A percentile compares a stretch with the other conserved stretches of the same genome.
Conservation (phyloP, 1,140 invertebrate species). For the Sinella curviseta region DNA sequence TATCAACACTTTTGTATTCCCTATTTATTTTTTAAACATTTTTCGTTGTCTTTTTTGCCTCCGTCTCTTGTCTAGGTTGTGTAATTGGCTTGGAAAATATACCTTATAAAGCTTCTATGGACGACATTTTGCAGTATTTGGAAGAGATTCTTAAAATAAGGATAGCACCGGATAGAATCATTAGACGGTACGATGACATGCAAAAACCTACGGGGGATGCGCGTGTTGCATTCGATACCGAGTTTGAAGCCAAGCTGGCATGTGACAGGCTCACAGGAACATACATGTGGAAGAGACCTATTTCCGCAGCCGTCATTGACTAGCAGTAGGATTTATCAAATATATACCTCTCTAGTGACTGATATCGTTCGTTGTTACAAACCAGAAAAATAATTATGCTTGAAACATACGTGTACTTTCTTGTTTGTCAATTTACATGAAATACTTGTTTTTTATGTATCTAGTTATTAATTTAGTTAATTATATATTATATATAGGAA, state of each 20-base stretch:
- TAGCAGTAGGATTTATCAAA: background rate
- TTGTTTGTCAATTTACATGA: too few relatives aligned
- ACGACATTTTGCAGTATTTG: slow-evolving; percentile 86
- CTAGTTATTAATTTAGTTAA: too few relatives aligned
- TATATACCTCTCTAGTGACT: too few relatives aligned
- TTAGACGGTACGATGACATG: slow-evolving; percentile 77
- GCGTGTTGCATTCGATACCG: slow-evolving; percentile 73
- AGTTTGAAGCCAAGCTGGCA: slow-evolving; percentile 41
- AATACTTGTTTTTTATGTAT: too few relatives aligned
- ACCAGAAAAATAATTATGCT: too few relatives aligned
- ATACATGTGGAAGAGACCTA: slow-evolving; percentile 37
- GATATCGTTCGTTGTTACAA: too few relatives aligned
- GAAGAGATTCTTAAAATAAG: slow-evolving; percentile 57
- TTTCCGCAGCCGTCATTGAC: slow-evolving; percentile 1
- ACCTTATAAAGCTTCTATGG: slow-evolving; percentile 77
- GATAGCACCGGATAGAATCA: slow-evolving; percentile 74
- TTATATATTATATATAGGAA: too few relatives aligned
- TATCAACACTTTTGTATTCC: background rate
- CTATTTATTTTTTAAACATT: background rate
- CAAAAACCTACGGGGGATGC: slow-evolving; percentile 86
- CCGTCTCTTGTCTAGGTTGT: slow-evolving; percentile 63
- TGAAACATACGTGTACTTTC: too few relatives aligned
- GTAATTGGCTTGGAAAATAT: slow-evolving; percentile 81
- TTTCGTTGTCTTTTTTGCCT: background rate
- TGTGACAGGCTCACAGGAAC: slow-evolving; percentile 30